Conservation (phyloP, 2,797 vertebrate genomes). For the Danio jaintianensis region DNA sequence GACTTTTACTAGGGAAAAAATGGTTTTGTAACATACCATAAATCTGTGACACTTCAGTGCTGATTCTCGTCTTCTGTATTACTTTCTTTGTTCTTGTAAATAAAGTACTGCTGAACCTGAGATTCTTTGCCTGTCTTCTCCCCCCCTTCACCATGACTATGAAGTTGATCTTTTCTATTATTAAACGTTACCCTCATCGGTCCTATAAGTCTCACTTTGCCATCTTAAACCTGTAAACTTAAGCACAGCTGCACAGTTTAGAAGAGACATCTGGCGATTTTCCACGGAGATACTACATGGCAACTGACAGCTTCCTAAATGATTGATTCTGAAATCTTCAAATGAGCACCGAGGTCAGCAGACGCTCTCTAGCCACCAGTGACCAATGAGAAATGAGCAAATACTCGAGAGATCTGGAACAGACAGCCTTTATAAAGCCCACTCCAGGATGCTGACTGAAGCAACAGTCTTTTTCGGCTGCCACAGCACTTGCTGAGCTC, state of each 20-base stretch:
- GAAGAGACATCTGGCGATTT: slow-evolving; percentile 44
- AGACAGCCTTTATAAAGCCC: slow-evolving; percentile 17
- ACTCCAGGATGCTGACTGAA: slow-evolving; percentile 53
- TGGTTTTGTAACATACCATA: too few species aligned
- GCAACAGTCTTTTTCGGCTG: slow-evolving; percentile 52
- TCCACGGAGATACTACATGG: slow-evolving; percentile 30
- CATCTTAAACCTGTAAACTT: neutral
- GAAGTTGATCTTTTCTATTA: neutral
- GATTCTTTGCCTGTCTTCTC: too few species aligned
- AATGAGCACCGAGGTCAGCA: slow-evolving; percentile 52
- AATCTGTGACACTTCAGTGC: too few species aligned
- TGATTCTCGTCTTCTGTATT: too few species aligned
- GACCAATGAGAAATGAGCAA: slow-evolving; percentile 42
- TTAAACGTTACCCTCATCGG: neutral
- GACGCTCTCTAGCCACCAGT: slow-evolving; percentile 19
- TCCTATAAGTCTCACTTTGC: neutral
- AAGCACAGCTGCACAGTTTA: slow-evolving; percentile 4
- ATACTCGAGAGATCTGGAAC: slow-evolving; percentile 30
- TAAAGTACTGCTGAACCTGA: too few species aligned
- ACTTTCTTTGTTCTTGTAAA: too few species aligned
- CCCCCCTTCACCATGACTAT: neutral
- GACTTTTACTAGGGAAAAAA: too few species aligned
- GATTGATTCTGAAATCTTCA: slow-evolving; percentile 51
- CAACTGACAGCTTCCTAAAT: slow-evolving; percentile 51
- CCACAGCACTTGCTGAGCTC: slow-evolving; percentile 45